These are phyloP conservation scores for Diloba caeruleocephala DNA, from an alignment of 2,888 invertebrate species.

Conservation along the genomic window DNA sequence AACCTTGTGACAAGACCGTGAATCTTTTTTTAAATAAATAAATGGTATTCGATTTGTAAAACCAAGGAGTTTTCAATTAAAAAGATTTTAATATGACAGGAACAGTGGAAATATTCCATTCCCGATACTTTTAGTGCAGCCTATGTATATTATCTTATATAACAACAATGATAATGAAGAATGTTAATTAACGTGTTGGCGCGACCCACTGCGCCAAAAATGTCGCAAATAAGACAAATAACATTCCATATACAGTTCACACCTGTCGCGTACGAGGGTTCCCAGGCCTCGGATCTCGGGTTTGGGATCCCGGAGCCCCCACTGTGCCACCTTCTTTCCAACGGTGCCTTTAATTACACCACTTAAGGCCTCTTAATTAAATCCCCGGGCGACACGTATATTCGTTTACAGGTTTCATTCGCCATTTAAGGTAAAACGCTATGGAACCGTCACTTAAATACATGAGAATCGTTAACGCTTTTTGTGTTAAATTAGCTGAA, in stretches of 20 bases:
- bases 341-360: conserved; percentile 67
- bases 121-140: too few species aligned
- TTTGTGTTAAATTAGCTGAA: conserved; percentile 18
- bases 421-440: conserved; percentile 45
- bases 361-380: conserved; percentile 74
- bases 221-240: conserved; percentile 21
- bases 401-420: conserved; percentile 58
- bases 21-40: too few species aligned
- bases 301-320: conserved; percentile 4
- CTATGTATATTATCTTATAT: too few species aligned
- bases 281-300: not conserved
- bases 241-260: conserved; percentile 19
- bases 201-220: conserved; percentile 16
- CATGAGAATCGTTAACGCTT: conserved; percentile 9
- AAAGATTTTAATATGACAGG: too few species aligned
- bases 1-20: too few species aligned
- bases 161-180: conserved; percentile 22
- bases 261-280: conserved; percentile 13
- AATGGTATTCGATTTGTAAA: too few species aligned
- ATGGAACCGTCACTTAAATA: conserved; percentile 22
- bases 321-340: conserved; percentile 46
- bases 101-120: too few species aligned
- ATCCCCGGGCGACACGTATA: conserved; percentile 61
- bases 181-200: conserved; percentile 33
- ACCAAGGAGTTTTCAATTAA: too few species aligned